Evolutionary conservation across 2,888 invertebrate species (phyloP).

Genomic region (Lymantria monacha): DNA sequence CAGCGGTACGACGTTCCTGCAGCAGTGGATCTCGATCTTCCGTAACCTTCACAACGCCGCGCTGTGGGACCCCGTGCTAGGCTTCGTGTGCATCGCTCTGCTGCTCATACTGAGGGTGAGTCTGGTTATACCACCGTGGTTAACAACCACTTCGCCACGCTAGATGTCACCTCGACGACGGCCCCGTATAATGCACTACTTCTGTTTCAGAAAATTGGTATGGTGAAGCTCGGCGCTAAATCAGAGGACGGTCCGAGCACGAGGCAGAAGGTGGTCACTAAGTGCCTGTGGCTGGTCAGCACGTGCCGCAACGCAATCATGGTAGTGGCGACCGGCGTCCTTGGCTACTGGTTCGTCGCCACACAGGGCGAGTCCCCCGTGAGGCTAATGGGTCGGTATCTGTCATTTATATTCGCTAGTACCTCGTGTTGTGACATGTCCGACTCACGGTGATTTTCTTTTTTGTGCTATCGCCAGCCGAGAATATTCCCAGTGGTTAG

Average conservation of each 20-base stretch:
- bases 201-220: slow-evolving; percentile 83
- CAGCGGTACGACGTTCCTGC: slow-evolving; percentile 88
- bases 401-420: not conserved
- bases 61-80: slow-evolving; percentile 89
- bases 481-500: slow-evolving; percentile 63
- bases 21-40: slow-evolving; percentile 89
- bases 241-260: slow-evolving; percentile 77
- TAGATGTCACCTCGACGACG: too few species aligned
- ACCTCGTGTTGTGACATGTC: not conserved
- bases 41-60: slow-evolving; percentile 84
- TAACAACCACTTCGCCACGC: too few species aligned
- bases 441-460: slow-evolving; percentile 38
- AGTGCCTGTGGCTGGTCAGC: slow-evolving; percentile 88
- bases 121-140: slow-evolving; percentile 1
- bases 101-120: slow-evolving; percentile 90
- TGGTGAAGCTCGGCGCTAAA: slow-evolving; percentile 83
- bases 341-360: slow-evolving; percentile 85
- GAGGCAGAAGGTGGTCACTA: slow-evolving; percentile 83
- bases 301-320: slow-evolving; percentile 93
- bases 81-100: slow-evolving; percentile 87
- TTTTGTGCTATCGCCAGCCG: slow-evolving; percentile 58
- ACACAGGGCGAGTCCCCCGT: slow-evolving; percentile 82
- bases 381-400: slow-evolving; percentile 83
- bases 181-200: not conserved
- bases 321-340: slow-evolving; percentile 87